Conservation (phyloP, 2,113 vertebrate genomes). For the Chunga burmeisteri region DNA sequence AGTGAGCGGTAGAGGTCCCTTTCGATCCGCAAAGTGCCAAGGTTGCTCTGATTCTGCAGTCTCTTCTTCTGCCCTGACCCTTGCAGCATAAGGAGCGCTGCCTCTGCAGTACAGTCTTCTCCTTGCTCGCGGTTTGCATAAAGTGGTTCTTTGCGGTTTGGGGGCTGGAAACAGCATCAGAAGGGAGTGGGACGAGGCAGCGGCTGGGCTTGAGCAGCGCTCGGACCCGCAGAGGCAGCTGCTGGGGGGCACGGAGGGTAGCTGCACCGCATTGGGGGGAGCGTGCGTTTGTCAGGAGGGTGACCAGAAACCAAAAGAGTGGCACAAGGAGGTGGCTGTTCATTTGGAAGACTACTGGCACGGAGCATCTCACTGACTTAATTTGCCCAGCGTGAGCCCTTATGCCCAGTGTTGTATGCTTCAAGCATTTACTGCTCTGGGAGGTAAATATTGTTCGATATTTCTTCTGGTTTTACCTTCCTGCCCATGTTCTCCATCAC, state of each 20-base stretch:
- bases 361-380: background rate
- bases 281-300: fast-evolving
- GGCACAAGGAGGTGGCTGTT: background rate
- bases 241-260: background rate
- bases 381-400: background rate
- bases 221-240: background rate
- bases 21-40: background rate
- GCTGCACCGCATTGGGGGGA: background rate
- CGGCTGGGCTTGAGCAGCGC: background rate
- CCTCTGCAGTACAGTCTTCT: background rate
- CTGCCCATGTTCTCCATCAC: fast-evolving
- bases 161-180: background rate
- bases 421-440: background rate
- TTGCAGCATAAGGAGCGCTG: background rate
- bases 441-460: background rate
- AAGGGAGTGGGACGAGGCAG: background rate
- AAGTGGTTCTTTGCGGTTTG: background rate
- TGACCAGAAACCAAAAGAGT: background rate
- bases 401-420: background rate
- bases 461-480: background rate
- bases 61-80: background rate
- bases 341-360: background rate
- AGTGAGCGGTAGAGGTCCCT: background rate
- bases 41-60: background rate
- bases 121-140: background rate